Percentiles rank a stretch among this genome's conserved stretches.
phyloP scores from a whole-genome alignment of 2,888 invertebrate species.

The Leptopilina drosophilae region DNA sequence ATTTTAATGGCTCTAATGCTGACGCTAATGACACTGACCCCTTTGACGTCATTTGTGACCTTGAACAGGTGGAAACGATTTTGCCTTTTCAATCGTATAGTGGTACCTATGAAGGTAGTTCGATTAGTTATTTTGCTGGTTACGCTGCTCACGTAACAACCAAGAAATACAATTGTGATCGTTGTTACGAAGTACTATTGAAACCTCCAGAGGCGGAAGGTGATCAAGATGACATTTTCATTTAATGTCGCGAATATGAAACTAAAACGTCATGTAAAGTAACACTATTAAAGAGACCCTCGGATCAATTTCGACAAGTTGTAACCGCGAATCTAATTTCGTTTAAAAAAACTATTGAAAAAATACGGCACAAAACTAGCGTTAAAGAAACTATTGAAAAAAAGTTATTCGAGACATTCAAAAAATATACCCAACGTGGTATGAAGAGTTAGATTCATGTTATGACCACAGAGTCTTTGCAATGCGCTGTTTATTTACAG shows the following conservation, averaged over 20 bases:
- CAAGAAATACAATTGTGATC: neutral
- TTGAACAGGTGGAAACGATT: neutral
- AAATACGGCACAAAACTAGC: neutral
- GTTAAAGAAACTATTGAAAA: conserved; percentile 1
- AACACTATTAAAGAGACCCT: neutral
- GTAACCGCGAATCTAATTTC: neutral
- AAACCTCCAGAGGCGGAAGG: neutral
- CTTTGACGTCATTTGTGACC: neutral
- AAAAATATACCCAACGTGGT: neutral
- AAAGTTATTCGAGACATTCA: neutral
- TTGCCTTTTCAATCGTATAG: neutral
- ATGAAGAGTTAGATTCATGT: neutral
- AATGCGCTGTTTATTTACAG: too few relatives aligned
- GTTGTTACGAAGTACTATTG: neutral
- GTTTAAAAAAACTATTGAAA: neutral
- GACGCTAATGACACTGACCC: neutral
- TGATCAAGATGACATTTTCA: neutral
- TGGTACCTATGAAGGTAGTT: conserved; percentile 2
- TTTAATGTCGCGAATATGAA: conserved; percentile 1
- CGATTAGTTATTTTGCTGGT: neutral
- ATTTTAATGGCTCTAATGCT: neutral
- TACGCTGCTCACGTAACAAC: neutral
- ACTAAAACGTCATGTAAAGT: neutral
- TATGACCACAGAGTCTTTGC: too few relatives aligned
- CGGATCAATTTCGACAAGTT: neutral